Conservation (phyloP, 2,113 vertebrate species). For the Nothobranchius kuhntae region DNA sequence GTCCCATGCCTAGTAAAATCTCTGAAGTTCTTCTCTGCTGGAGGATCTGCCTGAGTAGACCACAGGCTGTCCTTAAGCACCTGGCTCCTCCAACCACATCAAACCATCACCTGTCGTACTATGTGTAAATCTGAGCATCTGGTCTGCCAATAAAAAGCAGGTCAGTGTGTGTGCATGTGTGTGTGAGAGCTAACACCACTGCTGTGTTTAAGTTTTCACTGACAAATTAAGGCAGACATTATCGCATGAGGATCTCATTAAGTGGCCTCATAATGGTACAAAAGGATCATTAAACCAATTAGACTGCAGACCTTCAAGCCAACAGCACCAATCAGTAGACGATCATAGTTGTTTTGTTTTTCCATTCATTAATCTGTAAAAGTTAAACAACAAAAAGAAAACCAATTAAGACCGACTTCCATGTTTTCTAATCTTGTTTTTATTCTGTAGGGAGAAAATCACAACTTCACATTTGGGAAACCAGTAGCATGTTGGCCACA, state of each 20-base stretch:
- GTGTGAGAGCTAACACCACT: constrained; percentile 20
- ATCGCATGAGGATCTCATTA: constrained; percentile 52
- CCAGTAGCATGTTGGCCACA: not conserved
- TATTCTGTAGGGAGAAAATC: not conserved
- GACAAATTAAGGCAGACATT: constrained; percentile 50
- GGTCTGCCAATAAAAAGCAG: constrained; percentile 46
- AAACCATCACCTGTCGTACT: constrained; percentile 10
- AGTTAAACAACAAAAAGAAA: no score
- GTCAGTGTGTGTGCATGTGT: constrained; percentile 9
- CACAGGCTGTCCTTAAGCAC: constrained; percentile 37
- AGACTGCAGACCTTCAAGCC: constrained; percentile 30
- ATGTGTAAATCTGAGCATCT: constrained; percentile 56
- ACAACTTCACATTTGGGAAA: not conserved
- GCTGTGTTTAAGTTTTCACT: constrained; percentile 44
- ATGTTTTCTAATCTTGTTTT: no score
- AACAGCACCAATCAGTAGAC: constrained; percentile 1
- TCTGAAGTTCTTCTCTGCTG: not conserved
- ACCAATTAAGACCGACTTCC: no score
- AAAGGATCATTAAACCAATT: constrained; percentile 57
- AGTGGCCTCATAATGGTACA: constrained; percentile 48
- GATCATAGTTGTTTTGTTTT: no score
- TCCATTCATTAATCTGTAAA: no score
- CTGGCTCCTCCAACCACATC: constrained; percentile 35
- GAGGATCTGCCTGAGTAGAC: constrained; percentile 22
- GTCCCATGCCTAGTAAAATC: constrained; percentile 9